Conservation (phyloP, 2,888 invertebrate genomes). For the Drosophila fungiperda region DNA sequence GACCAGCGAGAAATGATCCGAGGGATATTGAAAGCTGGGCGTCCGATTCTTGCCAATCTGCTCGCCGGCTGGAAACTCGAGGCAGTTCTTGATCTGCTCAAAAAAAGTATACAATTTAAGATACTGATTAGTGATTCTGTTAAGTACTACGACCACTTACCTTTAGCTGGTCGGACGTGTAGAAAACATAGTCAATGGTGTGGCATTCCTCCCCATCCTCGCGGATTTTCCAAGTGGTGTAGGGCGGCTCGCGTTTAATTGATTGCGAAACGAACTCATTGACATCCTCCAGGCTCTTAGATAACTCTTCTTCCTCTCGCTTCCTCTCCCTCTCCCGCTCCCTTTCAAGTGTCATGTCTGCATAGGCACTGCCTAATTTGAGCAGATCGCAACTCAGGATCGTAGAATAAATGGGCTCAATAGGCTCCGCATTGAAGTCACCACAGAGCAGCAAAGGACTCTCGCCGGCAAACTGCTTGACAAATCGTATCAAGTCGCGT, state of each 20-base stretch:
- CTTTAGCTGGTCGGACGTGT: slow-evolving; percentile 87
- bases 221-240: slow-evolving; percentile 91
- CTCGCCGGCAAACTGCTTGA: slow-evolving; percentile 85
- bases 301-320: slow-evolving; percentile 14
- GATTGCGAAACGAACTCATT: slow-evolving; percentile 75
- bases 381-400: slow-evolving; percentile 85
- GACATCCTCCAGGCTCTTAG: slow-evolving; percentile 40
- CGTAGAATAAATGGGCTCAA: slow-evolving; percentile 89
- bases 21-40: slow-evolving; percentile 90
- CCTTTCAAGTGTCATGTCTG: slow-evolving; percentile 83
- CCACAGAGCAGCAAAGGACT: slow-evolving; percentile 89
- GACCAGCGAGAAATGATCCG: slow-evolving; percentile 91
- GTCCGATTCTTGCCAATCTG: slow-evolving; percentile 89
- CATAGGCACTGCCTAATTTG: slow-evolving; percentile 86
- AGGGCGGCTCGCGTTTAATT: slow-evolving; percentile 87
- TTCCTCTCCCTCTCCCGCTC: slow-evolving; percentile 27
- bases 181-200: slow-evolving; percentile 91
- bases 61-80: slow-evolving; percentile 87
- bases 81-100: slow-evolving; percentile 83
- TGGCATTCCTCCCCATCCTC: slow-evolving; percentile 90
- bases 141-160: slow-evolving; percentile 82
- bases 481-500: slow-evolving; percentile 88
- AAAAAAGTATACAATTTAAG: neutral
- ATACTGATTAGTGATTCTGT: neutral
- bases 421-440: slow-evolving; percentile 91